Evolutionary conservation across 2,113 vertebrate species (phyloP).

Genomic region (Tetrax tetrax): DNA sequence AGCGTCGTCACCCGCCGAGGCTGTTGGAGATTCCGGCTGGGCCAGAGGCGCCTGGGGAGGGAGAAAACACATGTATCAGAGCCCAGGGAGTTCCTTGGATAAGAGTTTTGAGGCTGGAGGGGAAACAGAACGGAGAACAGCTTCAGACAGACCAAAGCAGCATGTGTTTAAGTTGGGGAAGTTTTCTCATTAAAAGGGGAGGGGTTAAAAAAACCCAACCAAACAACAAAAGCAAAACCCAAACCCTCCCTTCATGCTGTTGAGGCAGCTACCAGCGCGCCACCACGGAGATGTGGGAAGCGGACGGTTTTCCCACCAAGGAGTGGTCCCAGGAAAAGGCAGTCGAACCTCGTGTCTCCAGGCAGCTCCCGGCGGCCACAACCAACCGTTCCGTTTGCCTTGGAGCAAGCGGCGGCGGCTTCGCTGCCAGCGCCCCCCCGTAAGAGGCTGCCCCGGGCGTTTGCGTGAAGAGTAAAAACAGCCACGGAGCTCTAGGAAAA

Average conservation of each 20-base stretch:
- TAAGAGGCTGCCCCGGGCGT: fast-evolving
- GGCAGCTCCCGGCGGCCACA: background rate
- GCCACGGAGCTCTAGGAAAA: background rate
- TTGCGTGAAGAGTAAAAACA: fast-evolving
- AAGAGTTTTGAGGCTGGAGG: background rate
- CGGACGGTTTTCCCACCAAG: background rate
- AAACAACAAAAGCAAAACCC: too few species aligned
- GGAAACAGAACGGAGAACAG: fast-evolving
- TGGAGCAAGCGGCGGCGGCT: fast-evolving
- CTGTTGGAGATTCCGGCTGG: slow-evolving; percentile 93
- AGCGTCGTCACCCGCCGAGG: slow-evolving; percentile 88
- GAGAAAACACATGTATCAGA: background rate
- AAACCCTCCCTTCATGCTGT: too few species aligned
- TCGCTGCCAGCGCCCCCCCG: fast-evolving
- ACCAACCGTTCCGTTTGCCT: background rate
- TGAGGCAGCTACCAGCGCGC: background rate
- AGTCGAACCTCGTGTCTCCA: fast-evolving
- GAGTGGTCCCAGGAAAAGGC: background rate
- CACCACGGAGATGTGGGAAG: background rate
- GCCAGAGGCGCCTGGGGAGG: slow-evolving; percentile 86
- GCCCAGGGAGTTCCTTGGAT: background rate
- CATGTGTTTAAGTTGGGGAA: background rate
- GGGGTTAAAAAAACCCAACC: too few species aligned
- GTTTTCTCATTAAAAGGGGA: background rate
- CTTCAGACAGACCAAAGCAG: background rate